A percentile compares a stretch with the other conserved stretches of the same genome.
Conservation (phyloP, 2,113 vertebrate genomes). For the Henicopernis longicauda region DNA sequence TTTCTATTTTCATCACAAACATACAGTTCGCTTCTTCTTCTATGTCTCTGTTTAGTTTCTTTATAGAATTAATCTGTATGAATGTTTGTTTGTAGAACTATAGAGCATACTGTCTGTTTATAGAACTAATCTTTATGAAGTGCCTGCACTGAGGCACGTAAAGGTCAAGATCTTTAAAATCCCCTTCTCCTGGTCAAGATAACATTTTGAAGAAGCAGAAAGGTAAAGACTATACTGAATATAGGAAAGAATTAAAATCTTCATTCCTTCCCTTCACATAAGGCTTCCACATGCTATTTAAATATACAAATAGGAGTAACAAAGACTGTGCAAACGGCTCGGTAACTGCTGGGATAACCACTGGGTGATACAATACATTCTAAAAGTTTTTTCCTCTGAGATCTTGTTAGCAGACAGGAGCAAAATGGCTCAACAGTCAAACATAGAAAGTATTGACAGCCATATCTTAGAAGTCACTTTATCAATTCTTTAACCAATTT, state of each 20-base stretch:
- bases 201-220: background rate
- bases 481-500: background rate
- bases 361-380: background rate
- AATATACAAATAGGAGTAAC: background rate
- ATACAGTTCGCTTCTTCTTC: background rate
- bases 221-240: background rate
- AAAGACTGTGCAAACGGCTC: background rate
- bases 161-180: slow-evolving; percentile 26
- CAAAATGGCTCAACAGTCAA: background rate
- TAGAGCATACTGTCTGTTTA: background rate
- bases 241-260: background rate
- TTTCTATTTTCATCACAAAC: background rate
- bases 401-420: background rate
- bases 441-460: background rate
- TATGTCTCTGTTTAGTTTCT: background rate
- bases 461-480: background rate
- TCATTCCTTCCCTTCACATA: background rate
- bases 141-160: background rate
- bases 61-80: background rate
- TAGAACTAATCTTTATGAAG: background rate
- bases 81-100: background rate
- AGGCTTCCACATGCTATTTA: background rate
- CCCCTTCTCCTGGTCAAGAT: background rate
- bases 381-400: background rate
- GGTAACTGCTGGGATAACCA: background rate